Evolutionary conservation across 2,888 invertebrate species (phyloP), one percentile per base, ranked within the genome.

Genomic region (Nowickia ferox): DNA sequence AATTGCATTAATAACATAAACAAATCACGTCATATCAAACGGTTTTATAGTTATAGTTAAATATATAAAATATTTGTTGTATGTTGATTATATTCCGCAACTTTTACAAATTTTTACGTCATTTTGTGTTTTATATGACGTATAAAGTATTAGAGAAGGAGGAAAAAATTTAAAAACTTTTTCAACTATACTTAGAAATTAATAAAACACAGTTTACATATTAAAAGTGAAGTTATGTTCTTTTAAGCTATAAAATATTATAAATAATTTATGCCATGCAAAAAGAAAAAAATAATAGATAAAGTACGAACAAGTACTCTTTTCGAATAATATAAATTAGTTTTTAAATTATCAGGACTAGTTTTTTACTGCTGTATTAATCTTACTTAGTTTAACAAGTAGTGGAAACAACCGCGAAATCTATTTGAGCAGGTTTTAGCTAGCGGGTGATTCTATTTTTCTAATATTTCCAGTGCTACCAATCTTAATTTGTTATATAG

Each of bases 41-140:
- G 2, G 17, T 1, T 55, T 8, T n/a, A 15, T 38, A 19, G 42
- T 13, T 15, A 57, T 22, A 57, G 22, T 22, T 44, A 53, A 53
- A 42, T 13, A 17, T 22, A 65, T 13, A 55, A 30, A 46, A 48
- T 51, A 57, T 53, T 40, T 51, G 1, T 57, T 6, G 13, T 63
- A 19, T 65, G 19, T 19, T 40, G 30, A 0, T 30, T 55, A n/a
- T 75, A 63, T 46, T 19, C 44, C 55, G 38, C 46, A 19, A 55
- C 30, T 13, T 1, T 17, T 10, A 19, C 30, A 22, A 57, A 46
- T 4, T 38, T 9, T 10, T 17, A 77, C 66, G 77, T 77, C 66
- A 77, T 68, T 59, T 68, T 3, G 11, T 44, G 19, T 13, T 3
- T 53, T 4, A 9, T 19, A 44, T 76, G 76, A 76, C 66, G 76